Percentiles rank a stretch among this genome's conserved stretches.
Evolutionary conservation across 1,140 invertebrate species (phyloP).

Genomic region (Drosophila rhopaloa): DNA sequence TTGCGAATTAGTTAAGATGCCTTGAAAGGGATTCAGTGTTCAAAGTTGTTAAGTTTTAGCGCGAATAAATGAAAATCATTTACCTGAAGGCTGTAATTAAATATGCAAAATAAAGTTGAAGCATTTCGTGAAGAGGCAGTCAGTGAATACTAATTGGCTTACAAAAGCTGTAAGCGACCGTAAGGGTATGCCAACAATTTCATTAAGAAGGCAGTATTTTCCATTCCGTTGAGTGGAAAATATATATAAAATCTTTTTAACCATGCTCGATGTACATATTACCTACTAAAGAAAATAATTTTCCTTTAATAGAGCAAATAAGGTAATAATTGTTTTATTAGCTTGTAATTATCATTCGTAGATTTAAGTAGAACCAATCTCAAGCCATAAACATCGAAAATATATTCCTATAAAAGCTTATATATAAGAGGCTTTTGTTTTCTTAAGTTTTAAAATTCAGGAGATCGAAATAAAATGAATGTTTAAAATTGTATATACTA

Average conservation of each 20-base stretch:
- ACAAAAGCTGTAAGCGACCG: conserved; percentile 10
- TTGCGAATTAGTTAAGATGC: conserved; percentile 24
- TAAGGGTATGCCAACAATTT: background rate
- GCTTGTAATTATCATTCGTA: too few relatives aligned
- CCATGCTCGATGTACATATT: background rate
- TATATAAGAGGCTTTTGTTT: too few relatives aligned
- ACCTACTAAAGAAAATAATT: background rate
- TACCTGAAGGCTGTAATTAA: conserved; percentile 25
- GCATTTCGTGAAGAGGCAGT: conserved; percentile 8
- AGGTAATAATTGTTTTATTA: too few relatives aligned
- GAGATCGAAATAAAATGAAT: background rate
- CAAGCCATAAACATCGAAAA: too few relatives aligned
- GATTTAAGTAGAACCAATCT: too few relatives aligned
- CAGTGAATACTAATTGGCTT: conserved; percentile 12
- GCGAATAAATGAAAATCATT: conserved; percentile 18
- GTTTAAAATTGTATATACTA: background rate
- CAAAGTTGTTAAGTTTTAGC: conserved; percentile 25
- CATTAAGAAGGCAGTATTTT: conserved; percentile 21
- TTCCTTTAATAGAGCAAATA: too few relatives aligned
- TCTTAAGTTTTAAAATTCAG: too few relatives aligned
- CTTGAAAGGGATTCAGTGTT: conserved; percentile 15
- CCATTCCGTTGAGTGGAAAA: conserved; percentile 42
- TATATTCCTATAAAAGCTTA: too few relatives aligned
- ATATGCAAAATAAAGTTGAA: conserved; percentile 38
- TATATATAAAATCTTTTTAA: conserved; percentile 11